phyloP scores from a whole-genome alignment of 2,113 vertebrate genomes.

The Lepus americanus region DNA sequence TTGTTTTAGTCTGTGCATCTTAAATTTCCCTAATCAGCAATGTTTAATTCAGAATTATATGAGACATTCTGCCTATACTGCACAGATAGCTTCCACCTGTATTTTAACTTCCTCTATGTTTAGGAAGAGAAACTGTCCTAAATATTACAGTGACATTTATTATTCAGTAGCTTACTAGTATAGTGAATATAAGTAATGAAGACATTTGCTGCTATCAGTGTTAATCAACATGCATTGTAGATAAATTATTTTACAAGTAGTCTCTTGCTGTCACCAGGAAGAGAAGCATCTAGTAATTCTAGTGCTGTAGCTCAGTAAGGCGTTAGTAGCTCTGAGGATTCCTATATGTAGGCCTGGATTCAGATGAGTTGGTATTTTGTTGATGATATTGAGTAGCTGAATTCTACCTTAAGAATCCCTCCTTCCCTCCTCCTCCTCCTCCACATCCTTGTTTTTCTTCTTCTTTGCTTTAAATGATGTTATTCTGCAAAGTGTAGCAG shows the following conservation, averaged over 20 bases:
- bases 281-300: not conserved
- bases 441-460: not conserved
- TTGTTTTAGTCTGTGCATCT: not conserved
- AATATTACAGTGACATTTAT: not conserved
- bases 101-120: not conserved
- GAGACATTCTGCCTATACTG: rapidly evolving
- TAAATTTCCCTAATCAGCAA: not conserved
- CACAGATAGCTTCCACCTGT: not conserved
- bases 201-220: not conserved
- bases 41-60: not conserved
- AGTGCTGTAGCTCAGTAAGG: not conserved
- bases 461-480: not conserved
- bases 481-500: not conserved
- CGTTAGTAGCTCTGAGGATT: not conserved
- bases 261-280: not conserved
- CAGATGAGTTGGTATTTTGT: not conserved
- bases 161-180: not conserved
- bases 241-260: not conserved
- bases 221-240: not conserved
- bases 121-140: not conserved
- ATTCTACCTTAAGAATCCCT: not conserved
- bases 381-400: not conserved
- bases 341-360: not conserved
- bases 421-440: too few relatives aligned
- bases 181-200: not conserved